phyloP scores from a whole-genome alignment of 2,797 vertebrate species.

The Chiropotes sagulatus region DNA sequence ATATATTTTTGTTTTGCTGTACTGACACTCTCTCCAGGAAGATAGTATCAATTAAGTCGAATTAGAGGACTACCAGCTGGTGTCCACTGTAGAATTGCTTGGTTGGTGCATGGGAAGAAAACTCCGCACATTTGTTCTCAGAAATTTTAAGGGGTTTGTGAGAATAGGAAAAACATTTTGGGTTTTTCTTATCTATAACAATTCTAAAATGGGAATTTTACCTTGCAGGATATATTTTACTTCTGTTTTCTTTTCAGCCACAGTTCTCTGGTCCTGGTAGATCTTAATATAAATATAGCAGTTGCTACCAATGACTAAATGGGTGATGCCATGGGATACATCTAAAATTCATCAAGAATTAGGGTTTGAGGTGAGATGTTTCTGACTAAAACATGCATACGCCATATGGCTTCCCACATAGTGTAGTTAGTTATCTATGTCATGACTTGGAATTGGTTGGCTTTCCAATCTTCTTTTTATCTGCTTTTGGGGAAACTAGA shows the following conservation, averaged over 20 bases:
- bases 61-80: neutral
- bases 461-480: constrained; percentile 38
- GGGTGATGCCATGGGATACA: neutral
- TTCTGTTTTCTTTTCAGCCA: neutral
- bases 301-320: neutral
- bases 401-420: neutral
- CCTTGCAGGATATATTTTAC: neutral
- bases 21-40: neutral
- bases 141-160: neutral
- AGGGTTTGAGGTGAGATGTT: neutral
- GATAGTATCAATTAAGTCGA: neutral
- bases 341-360: constrained; percentile 38
- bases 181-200: neutral
- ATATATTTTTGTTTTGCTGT: neutral
- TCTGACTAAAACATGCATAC: constrained; percentile 7
- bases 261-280: neutral
- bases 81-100: neutral
- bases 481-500: constrained; percentile 36
- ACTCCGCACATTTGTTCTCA: neutral
- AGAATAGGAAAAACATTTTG: neutral
- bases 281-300: neutral
- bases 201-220: neutral
- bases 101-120: neutral
- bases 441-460: constrained; percentile 40
- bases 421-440: neutral